phyloP scores from a whole-genome alignment of 1,140 invertebrate species.

The Bombus consobrinus region DNA sequence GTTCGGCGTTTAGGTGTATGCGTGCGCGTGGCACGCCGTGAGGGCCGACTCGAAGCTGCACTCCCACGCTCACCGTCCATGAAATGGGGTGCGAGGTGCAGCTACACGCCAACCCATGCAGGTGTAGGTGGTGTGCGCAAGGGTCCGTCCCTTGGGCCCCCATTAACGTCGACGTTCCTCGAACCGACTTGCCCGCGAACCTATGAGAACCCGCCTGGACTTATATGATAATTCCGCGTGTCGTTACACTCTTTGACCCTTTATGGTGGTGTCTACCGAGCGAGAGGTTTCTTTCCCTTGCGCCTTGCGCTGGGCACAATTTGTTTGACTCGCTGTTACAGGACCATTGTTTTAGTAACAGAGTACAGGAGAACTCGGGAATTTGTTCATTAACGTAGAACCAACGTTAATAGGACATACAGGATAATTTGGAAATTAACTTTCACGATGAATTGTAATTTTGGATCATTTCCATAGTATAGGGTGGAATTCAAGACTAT shows the following conservation, averaged over 20 bases:
- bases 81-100: conserved; percentile 77
- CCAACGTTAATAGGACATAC: neutral
- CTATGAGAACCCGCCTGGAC: conserved; percentile 53
- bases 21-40: conserved; percentile 67
- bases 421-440: neutral
- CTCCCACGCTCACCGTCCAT: conserved; percentile 79
- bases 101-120: conserved; percentile 61
- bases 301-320: neutral
- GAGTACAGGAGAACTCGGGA: too few species aligned
- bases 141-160: conserved; percentile 60
- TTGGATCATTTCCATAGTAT: neutral
- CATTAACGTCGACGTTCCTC: conserved; percentile 61
- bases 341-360: too few species aligned
- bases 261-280: neutral
- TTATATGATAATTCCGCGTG: conserved; percentile 24
- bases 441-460: neutral
- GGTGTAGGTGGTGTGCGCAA: conserved; percentile 65
- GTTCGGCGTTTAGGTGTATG: neutral
- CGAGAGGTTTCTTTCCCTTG: neutral
- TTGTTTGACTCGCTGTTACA: neutral
- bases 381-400: neutral
- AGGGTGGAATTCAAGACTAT: neutral
- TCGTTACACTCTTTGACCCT: neutral
- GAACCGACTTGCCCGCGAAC: conserved; percentile 38
- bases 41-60: conserved; percentile 75